Base-by-base conservation (phyloP, 2,113 vertebrate genomes). In the Oxygymnocypris stewartii region DNA sequence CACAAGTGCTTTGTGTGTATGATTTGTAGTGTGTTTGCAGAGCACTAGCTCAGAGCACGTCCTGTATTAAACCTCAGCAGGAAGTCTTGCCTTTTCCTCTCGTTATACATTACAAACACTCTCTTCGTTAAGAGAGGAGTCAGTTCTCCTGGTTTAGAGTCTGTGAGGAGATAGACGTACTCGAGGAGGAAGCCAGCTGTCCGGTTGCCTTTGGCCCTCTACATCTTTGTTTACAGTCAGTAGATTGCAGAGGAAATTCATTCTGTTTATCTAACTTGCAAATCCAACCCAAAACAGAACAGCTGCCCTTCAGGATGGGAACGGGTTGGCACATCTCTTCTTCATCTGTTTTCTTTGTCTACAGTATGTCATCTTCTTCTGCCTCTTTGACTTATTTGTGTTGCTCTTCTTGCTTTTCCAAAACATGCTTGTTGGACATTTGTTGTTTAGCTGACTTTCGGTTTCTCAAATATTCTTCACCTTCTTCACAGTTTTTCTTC, bases 221-320 rank as follows among this genome's bases (percentile, higher is more conserved):
- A 31, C 65, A 63, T 77, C 61, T 85, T 49, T 88, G 74, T 90
- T 84, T 87, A 73, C 44, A 42, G 67, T 75, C 73, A 86, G 81
- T 76, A 79, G 57, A 82, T 75, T 83, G n/a, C 35, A 71, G 16
- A 82, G 87, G 87, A 87, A 87, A 57, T 76, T 85, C 23, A 6
- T 74, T 57, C 23, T 75, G 85, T 84, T 86, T 88, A 87, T 87
- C 82, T 87, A 44, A 59, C 74, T 82, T 54, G 63, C 71, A 71
- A 74, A 84, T 82, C 76, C 12, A 10, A 78, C 57, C 47, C 83
- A 69, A 44, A 86, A 78, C 44, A 80, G 14, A 71, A 31, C 44
- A 77, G 59, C 59, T 35, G 10, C 35, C 35, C 57, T 42, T 28
- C 54, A 40, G 79, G 77, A 51, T 10, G 35, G 57, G 20, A 79